Conservation (phyloP, 1,140 invertebrate genomes). For the Polypedilum pembai region DNA sequence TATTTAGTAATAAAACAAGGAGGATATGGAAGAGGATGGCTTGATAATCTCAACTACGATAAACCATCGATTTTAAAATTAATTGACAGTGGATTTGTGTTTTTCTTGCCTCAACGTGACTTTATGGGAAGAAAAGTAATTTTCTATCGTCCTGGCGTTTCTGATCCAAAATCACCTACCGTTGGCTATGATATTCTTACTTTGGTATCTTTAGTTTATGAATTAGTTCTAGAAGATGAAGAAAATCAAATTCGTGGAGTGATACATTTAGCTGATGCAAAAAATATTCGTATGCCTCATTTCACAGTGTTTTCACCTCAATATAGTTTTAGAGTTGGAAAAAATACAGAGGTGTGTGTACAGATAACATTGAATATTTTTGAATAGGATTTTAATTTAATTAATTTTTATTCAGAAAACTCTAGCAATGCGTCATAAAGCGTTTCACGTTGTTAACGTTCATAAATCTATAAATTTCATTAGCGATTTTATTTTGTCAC, state of each 20-base stretch:
- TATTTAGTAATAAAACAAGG: conserved; percentile 73
- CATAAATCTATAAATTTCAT: conserved; percentile 70
- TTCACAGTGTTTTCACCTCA: conserved; percentile 67
- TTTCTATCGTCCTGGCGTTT: conserved; percentile 64
- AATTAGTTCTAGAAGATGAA: conserved; percentile 73
- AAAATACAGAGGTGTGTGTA: conserved; percentile 66
- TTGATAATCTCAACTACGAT: conserved; percentile 62
- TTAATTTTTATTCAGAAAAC: conserved; percentile 54
- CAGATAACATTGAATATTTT: conserved; percentile 30
- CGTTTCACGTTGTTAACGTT: conserved; percentile 69
- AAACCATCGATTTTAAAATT: conserved; percentile 63
- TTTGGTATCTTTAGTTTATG: conserved; percentile 54
- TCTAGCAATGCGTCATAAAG: conserved; percentile 75
- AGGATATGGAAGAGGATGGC: conserved; percentile 51
- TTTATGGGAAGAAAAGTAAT: conserved; percentile 65
- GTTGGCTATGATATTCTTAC: conserved; percentile 29
- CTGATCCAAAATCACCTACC: conserved; percentile 24
- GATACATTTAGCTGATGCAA: conserved; percentile 64
- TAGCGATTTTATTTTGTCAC: conserved; percentile 67
- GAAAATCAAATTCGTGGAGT: conserved; percentile 66
- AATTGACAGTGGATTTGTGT: conserved; percentile 64
- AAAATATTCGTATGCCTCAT: conserved; percentile 64
- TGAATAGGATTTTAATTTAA: neutral
- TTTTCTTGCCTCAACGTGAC: conserved; percentile 71
- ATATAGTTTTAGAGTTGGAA: conserved; percentile 67